phyloP scores from a whole-genome alignment of 2,888 invertebrate species.

The Scaptomyza flava region DNA sequence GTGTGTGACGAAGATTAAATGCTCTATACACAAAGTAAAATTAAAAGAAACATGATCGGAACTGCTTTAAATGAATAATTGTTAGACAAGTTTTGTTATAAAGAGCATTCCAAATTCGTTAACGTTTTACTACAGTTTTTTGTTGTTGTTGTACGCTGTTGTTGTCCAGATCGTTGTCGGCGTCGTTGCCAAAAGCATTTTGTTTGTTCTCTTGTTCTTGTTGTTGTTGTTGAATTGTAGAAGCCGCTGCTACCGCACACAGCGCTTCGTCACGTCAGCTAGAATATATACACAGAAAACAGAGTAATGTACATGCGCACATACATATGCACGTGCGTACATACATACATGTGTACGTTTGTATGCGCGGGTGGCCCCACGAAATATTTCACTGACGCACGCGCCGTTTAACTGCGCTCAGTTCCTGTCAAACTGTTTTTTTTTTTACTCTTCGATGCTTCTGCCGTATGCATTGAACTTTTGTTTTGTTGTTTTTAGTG shows the following conservation, averaged over 20 bases:
- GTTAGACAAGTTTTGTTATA: background rate
- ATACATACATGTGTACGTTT: slow-evolving; percentile 13
- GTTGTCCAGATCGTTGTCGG: slow-evolving; percentile 27
- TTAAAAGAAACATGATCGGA: background rate
- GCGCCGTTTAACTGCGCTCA: slow-evolving; percentile 45
- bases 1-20: slow-evolving; percentile 6
- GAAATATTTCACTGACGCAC: slow-evolving; percentile 72
- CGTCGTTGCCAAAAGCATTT: slow-evolving; percentile 59
- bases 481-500: slow-evolving; percentile 41
- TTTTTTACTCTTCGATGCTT: slow-evolving; percentile 28
- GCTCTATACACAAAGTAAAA: background rate
- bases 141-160: slow-evolving; percentile 32
- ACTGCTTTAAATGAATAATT: background rate
- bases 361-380: slow-evolving; percentile 61
- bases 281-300: slow-evolving; percentile 37
- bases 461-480: slow-evolving; percentile 18
- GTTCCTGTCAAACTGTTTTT: slow-evolving; percentile 54
- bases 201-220: slow-evolving; percentile 31
- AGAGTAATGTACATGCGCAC: slow-evolving; percentile 13
- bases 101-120: slow-evolving; percentile 42
- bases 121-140: background rate
- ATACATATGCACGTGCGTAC: slow-evolving; percentile 8
- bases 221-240: slow-evolving; percentile 36
- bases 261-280: slow-evolving; percentile 56
- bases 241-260: slow-evolving; percentile 51